These are phyloP conservation scores for Malthinus seriepunctatus DNA, from an alignment of 2,888 invertebrate genomes.

Conservation along the genomic window DNA sequence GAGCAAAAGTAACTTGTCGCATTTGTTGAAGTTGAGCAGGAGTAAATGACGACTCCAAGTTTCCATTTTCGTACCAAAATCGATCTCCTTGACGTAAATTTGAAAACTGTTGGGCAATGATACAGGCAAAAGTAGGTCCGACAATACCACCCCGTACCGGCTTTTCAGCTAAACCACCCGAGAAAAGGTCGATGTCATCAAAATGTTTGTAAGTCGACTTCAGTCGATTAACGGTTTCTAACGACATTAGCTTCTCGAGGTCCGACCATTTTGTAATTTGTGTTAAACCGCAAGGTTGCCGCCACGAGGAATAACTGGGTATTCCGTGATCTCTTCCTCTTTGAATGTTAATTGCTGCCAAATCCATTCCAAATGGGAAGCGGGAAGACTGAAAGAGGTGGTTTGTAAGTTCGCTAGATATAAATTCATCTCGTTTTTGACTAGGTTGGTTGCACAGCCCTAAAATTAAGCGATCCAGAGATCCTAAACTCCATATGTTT, in stretches of 20 bases:
- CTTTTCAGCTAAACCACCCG: slow-evolving; percentile 81
- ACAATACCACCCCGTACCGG: slow-evolving; percentile 80
- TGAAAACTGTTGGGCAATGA: slow-evolving; percentile 83
- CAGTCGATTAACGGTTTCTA: slow-evolving; percentile 65
- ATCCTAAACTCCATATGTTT: slow-evolving; percentile 74
- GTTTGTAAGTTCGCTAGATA: slow-evolving; percentile 79
- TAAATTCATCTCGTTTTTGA: slow-evolving; percentile 80
- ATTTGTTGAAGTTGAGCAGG: slow-evolving; percentile 76
- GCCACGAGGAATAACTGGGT: slow-evolving; percentile 78
- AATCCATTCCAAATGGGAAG: slow-evolving; percentile 79
- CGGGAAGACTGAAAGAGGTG: slow-evolving; percentile 77
- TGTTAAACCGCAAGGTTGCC: slow-evolving; percentile 76
- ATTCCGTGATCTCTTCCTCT: slow-evolving; percentile 86
- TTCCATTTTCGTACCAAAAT: slow-evolving; percentile 84
- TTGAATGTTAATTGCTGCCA: slow-evolving; percentile 88
- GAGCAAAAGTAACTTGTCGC: slow-evolving; percentile 70
- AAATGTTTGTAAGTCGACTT: slow-evolving; percentile 63
- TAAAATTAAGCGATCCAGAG: slow-evolving; percentile 76
- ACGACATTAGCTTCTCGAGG: slow-evolving; percentile 68
- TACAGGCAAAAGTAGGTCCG: slow-evolving; percentile 86
- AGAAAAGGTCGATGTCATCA: slow-evolving; percentile 83
- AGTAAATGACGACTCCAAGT: slow-evolving; percentile 74
- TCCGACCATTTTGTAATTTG: slow-evolving; percentile 71
- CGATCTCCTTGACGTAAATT: slow-evolving; percentile 77
- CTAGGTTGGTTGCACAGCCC: slow-evolving; percentile 79